These are phyloP conservation scores for Drosophila saltans DNA, from an alignment of 1,140 invertebrate species.

Conservation along the genomic window DNA sequence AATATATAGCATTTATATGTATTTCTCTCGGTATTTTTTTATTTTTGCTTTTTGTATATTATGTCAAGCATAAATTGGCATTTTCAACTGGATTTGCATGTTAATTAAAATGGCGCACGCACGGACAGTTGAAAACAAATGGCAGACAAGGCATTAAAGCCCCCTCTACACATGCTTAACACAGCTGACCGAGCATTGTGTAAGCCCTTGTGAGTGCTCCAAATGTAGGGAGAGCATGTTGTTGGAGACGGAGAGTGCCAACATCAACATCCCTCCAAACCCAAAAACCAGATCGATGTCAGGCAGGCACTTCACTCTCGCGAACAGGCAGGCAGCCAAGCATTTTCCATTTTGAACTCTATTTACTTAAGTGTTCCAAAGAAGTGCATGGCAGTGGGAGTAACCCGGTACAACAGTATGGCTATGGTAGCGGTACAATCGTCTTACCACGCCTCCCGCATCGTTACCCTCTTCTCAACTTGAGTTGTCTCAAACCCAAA, in stretches of 20 bases:
- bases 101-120: constrained; percentile 78
- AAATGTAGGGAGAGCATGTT: no score
- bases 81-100: constrained; percentile 81
- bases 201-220: constrained; percentile 36
- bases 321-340: constrained; percentile 59
- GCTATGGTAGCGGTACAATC: background rate
- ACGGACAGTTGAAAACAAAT: constrained; percentile 79
- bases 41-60: constrained; percentile 63
- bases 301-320: constrained; percentile 64
- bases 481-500: constrained; percentile 40
- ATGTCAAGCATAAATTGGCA: constrained; percentile 81
- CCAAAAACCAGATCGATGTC: constrained; percentile 66
- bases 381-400: constrained; percentile 32
- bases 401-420: background rate
- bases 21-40: constrained; percentile 30
- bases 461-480: constrained; percentile 9
- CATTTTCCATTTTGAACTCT: constrained; percentile 76
- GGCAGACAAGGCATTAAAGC: constrained; percentile 71
- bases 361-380: constrained; percentile 77
- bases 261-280: background rate
- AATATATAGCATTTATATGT: background rate
- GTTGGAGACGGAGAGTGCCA: no score
- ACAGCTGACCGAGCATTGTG: constrained; percentile 58
- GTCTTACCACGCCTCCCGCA: background rate
- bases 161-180: constrained; percentile 19